These are phyloP conservation scores for Petrophora chlorosata DNA, from an alignment of 2,888 invertebrate genomes.

Conservation along the genomic window DNA sequence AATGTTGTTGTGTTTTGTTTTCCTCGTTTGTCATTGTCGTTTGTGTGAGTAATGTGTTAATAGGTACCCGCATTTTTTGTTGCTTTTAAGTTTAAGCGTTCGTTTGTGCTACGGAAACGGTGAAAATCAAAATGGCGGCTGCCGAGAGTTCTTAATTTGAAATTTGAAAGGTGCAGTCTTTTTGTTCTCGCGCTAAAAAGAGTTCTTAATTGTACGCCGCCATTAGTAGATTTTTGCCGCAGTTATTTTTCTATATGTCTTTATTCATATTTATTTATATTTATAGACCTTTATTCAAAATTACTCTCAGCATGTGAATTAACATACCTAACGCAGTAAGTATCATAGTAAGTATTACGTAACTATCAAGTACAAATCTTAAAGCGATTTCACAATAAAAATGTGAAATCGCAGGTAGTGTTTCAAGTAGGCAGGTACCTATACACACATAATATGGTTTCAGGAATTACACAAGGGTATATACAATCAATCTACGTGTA, in stretches of 20 bases:
- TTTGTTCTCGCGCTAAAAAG: slow-evolving; percentile 31
- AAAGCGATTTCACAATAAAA: too few relatives aligned
- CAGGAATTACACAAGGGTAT: too few relatives aligned
- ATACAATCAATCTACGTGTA: slow-evolving; percentile 8
- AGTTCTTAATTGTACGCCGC: slow-evolving; percentile 23
- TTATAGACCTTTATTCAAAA: too few relatives aligned
- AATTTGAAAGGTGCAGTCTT: slow-evolving; percentile 28
- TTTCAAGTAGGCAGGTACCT: too few relatives aligned
- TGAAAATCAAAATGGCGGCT: slow-evolving; percentile 50
- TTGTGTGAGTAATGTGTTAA: slow-evolving; percentile 61
- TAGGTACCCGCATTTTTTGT: slow-evolving; percentile 51
- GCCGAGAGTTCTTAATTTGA: slow-evolving; percentile 38
- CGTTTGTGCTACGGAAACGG: slow-evolving; percentile 46
- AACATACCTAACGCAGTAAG: too few relatives aligned
- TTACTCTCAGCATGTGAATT: too few relatives aligned
- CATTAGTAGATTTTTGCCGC: slow-evolving; percentile 24
- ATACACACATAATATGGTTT: too few relatives aligned
- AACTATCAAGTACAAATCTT: too few relatives aligned
- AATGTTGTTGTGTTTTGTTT: slow-evolving; percentile 47
- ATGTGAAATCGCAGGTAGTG: too few relatives aligned
- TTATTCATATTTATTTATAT: too few relatives aligned
- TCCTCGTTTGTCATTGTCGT: slow-evolving; percentile 56
- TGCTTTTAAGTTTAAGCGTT: slow-evolving; percentile 54
- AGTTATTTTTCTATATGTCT: too few relatives aligned
- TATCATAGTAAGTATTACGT: too few relatives aligned